Conservation (phyloP, 2,113 vertebrate species). For the Rhinolophus ferrumequinum region DNA sequence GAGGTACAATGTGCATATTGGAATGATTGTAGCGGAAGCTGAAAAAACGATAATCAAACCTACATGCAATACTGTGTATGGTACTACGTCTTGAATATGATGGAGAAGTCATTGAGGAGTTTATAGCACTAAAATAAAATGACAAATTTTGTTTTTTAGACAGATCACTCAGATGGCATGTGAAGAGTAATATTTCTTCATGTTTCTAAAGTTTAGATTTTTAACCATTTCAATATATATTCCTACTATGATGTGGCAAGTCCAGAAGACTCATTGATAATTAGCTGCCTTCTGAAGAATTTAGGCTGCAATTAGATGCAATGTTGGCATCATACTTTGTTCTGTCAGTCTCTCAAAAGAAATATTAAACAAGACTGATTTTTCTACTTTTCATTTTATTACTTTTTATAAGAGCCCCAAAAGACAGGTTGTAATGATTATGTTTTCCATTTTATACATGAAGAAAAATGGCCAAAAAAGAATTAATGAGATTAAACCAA, state of each 20-base stretch:
- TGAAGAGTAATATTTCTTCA: background rate
- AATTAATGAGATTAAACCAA: conserved; percentile 21
- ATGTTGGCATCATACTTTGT: background rate
- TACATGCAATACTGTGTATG: background rate
- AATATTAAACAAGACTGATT: conserved; percentile 12
- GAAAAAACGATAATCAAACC: background rate
- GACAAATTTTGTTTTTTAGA: background rate
- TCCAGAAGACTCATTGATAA: background rate
- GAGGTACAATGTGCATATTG: background rate
- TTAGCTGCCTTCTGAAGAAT: background rate
- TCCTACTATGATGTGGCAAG: background rate
- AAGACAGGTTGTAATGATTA: conserved; percentile 18
- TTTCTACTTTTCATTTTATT: conserved; percentile 36
- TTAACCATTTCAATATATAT: background rate
- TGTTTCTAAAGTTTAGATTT: background rate
- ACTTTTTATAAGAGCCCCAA: conserved; percentile 3
- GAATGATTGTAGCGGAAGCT: background rate
- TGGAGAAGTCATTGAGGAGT: background rate
- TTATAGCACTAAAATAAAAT: background rate
- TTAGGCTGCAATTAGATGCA: background rate
- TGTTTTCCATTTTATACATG: conserved; percentile 28
- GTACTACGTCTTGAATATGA: background rate
- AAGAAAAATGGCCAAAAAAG: conserved; percentile 23
- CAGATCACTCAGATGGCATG: background rate
- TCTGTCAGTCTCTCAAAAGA: conserved; percentile 8